Evolutionary conservation across 2,888 invertebrate genomes (phyloP), one percentile per base, ranked within the genome.

Genomic region (Micoletzkya japonica): DNA sequence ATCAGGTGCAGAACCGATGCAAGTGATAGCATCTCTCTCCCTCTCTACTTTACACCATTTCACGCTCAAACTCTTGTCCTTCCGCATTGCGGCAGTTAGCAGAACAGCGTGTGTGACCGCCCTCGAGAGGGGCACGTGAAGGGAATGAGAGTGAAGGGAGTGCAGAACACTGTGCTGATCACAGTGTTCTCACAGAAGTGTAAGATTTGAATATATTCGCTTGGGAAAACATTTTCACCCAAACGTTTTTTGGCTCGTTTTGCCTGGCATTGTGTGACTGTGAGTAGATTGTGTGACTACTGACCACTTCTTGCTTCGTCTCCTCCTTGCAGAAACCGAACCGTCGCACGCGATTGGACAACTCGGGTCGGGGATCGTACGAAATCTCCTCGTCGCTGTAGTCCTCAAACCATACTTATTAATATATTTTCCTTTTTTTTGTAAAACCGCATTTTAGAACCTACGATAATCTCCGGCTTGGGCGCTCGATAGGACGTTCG

Each of bases 351-450:
- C 64, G 28, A 1, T 28, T 20, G 1, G 28, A 30, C 28, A 30
- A 28, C 0, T 44, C 44, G 6, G 26, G n/a, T 6, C 44, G 64
- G 4, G 64, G 64, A 2, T 66, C 64, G 37, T 28, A 66, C 4
- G 64, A 66, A 6, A 66, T 26, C 37, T 66, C 64, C 64, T 66
- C 64, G 54, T 66, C 64, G 37, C 64, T 66, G 64, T 66, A 66
- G 54, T 66, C 64, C 64, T 66, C 14, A 66, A 57, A 52, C 6
- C 26, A 32, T 6, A 1, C 56, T 30, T 56, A n/a, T 32, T 54
- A 10, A n/a, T 3, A 2, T 26, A 56, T n/a, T n/a, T n/a, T n/a
- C n/a, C n/a, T n/a, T n/a, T n/a, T n/a, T n/a, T n/a, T n/a, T n/a
- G n/a, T n/a, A n/a, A n/a, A n/a, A n/a, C n/a, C n/a, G n/a, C n/a